Percentiles rank a stretch among this genome's conserved stretches.
These are phyloP conservation scores for Eucera pruinosa DNA, from an alignment of 2,888 invertebrate genomes.

Conservation along the genomic window DNA sequence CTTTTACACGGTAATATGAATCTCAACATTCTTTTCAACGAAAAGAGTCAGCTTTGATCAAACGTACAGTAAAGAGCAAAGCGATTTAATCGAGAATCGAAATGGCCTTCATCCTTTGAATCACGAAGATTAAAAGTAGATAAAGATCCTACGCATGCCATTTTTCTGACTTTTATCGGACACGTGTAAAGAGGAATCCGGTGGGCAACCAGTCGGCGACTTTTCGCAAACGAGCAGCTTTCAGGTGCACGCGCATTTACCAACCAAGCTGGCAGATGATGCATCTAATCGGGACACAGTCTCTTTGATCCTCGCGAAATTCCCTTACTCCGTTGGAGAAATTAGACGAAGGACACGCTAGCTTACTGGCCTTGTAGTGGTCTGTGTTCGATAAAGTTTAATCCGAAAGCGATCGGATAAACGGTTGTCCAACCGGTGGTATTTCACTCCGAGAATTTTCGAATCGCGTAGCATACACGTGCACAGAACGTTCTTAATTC, in stretches of 20 bases:
- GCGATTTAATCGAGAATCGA: too few relatives aligned
- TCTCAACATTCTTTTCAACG: too few relatives aligned
- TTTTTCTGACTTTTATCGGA: neutral
- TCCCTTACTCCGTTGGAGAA: neutral
- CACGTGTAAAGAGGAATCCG: neutral
- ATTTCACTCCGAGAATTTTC: too few relatives aligned
- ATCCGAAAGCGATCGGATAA: conserved; percentile 68
- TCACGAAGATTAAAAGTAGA: too few relatives aligned
- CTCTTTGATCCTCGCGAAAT: conserved; percentile 59
- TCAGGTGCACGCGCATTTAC: conserved; percentile 23
- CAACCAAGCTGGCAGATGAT: conserved; percentile 24
- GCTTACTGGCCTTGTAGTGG: too few relatives aligned
- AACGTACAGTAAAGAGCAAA: too few relatives aligned
- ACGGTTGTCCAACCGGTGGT: conserved; percentile 33
- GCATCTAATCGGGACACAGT: conserved; percentile 35
- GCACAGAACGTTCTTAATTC: too few relatives aligned
- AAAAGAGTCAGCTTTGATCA: too few relatives aligned
- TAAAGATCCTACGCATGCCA: too few relatives aligned
- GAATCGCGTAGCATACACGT: too few relatives aligned
- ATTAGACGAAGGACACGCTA: conserved; percentile 6
- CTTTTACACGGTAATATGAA: too few relatives aligned
- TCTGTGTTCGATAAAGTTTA: conserved; percentile 67
- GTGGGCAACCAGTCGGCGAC: neutral
- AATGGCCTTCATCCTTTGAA: too few relatives aligned
- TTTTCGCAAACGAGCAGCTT: conserved; percentile 39